phyloP scores from a whole-genome alignment of 2,113 vertebrate genomes.

The Eubucco bourcierii region DNA sequence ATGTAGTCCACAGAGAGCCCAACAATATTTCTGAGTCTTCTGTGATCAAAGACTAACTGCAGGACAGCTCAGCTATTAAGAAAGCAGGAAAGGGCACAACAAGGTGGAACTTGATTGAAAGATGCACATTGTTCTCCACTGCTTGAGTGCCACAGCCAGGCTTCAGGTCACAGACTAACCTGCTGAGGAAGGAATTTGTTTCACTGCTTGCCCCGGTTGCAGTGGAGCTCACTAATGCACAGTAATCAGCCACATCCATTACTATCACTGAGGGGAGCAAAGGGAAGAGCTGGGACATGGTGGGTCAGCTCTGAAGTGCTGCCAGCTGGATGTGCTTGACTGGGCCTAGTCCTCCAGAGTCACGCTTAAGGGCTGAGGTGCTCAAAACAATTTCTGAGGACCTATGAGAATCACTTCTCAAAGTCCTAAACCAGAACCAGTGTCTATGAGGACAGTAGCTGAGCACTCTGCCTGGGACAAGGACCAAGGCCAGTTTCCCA shows the following conservation, averaged over 20 bases:
- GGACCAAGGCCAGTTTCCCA: neutral
- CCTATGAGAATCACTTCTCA: neutral
- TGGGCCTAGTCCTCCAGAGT: neutral
- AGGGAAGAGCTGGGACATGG: neutral
- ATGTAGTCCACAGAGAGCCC: neutral
- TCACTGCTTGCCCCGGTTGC: neutral
- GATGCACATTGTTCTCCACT: neutral
- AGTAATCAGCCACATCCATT: neutral
- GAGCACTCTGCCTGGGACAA: neutral
- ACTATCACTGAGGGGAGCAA: neutral
- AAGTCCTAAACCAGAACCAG: neutral
- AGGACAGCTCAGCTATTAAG: neutral
- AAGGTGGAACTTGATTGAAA: neutral
- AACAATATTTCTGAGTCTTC: neutral
- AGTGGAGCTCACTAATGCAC: neutral
- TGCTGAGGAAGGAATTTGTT: neutral
- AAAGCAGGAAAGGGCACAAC: neutral
- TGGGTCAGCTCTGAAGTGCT: neutral
- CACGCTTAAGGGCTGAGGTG: neutral
- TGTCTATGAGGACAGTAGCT: neutral
- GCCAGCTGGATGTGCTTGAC: neutral
- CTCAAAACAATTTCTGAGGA: neutral
- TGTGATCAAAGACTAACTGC: neutral
- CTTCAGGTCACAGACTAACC: neutral
- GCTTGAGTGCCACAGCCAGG: neutral